phyloP scores from a whole-genome alignment of 64 coral and sea anemone genomes.

The Pachyseris speciosa region DNA sequence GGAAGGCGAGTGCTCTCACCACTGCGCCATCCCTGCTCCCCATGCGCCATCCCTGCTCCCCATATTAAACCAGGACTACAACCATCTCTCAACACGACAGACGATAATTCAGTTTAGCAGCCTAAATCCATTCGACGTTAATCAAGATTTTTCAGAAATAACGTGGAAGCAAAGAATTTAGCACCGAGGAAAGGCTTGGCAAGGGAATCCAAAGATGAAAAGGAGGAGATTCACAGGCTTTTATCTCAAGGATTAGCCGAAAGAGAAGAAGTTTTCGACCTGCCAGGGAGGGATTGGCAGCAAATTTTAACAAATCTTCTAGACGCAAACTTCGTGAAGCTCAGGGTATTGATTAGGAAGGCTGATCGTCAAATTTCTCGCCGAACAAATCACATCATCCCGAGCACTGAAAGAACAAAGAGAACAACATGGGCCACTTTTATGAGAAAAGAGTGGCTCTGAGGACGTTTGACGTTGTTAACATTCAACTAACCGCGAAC shows the following conservation, averaged over 20 bases:
- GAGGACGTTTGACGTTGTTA: constrained; percentile 54
- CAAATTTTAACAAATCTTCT: neutral
- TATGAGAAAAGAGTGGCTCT: constrained; percentile 47
- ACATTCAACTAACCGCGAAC: constrained; percentile 59
- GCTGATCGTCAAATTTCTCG: neutral
- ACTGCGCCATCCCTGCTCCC: too few relatives aligned
- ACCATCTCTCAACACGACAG: neutral
- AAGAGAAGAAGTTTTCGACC: neutral
- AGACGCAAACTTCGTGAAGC: neutral
- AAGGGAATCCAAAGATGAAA: neutral
- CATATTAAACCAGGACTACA: neutral
- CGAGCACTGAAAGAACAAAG: neutral
- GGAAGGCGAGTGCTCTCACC: too few relatives aligned
- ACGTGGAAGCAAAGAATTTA: constrained; percentile 13
- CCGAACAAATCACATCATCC: too few relatives aligned
- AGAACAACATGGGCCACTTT: neutral
- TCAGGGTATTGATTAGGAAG: neutral
- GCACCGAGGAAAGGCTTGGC: neutral
- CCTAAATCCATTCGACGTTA: neutral
- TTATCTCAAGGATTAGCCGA: neutral
- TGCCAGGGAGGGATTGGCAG: neutral
- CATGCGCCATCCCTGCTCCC: too few relatives aligned
- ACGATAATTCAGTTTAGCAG: constrained; percentile 45
- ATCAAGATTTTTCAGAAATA: neutral
- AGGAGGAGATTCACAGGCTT: neutral